Percentiles rank a stretch among this genome's conserved stretches.
phyloP scores from a whole-genome alignment of 2,888 invertebrate species.

The Meghimatium bilineatum region DNA sequence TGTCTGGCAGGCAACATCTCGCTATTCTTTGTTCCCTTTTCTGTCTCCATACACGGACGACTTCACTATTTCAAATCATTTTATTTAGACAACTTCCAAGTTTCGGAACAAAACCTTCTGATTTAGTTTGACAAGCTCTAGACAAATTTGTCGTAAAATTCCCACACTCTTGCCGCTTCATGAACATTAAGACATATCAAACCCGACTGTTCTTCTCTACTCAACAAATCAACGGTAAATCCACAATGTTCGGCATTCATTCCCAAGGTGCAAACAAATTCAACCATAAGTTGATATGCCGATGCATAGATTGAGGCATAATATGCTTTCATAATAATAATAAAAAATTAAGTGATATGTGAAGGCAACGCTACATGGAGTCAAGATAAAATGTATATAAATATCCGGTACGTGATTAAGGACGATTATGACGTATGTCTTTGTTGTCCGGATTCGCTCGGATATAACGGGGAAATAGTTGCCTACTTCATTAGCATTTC shows the following conservation, averaged over 20 bases:
- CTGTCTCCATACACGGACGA: no score
- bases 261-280: background rate
- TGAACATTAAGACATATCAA: background rate
- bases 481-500: constrained; percentile 9
- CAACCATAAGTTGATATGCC: constrained; percentile 1
- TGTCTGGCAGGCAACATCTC: no score
- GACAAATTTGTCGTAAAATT: background rate
- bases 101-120: background rate
- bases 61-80: no score
- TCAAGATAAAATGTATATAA: background rate
- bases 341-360: background rate
- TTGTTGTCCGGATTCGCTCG: background rate
- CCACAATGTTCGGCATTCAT: background rate
- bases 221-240: background rate
- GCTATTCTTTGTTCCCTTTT: no score
- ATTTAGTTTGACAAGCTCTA: background rate
- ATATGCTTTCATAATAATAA: background rate
- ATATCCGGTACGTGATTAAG: background rate
- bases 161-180: background rate
- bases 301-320: background rate
- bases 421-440: background rate
- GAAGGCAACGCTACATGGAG: background rate
- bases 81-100: background rate
- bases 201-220: background rate
- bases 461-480: background rate